Evolutionary conservation across 2,113 vertebrate genomes (phyloP), one percentile per base, ranked within the genome.

Genomic region (Orycteropus afer): DNA sequence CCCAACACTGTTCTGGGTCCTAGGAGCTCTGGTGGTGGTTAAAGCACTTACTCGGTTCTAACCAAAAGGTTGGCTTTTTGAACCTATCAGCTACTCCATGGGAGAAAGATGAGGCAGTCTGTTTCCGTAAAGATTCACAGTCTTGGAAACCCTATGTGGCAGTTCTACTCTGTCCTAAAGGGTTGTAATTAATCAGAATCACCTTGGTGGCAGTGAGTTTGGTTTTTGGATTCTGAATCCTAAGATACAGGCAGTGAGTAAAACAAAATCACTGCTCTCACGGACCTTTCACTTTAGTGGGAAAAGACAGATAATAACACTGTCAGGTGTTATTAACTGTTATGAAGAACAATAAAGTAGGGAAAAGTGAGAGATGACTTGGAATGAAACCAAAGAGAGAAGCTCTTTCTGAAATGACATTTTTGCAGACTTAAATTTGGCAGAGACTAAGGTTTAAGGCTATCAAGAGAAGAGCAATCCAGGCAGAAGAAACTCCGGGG

Each of bases 271-370:
- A 78, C 67, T 83, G 37, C 49, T 76, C 45, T 86, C 65, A 81
- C 32, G 27, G 91, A 86, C 25, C 13, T 65, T 94, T 78, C 76
- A 80, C 74, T 78, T 88, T 55, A 87, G 42, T 53, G 37, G 47
- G 42, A 53, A 96, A 53, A 90, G 49, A 71, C 45, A 32, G 20
- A 45, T 59, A 45, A 92, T 78, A 80, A 89, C n/a, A n/a, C n/a
- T n/a, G n/a, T n/a, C n/a, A 65, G 22, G 29, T 32, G 4, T n/a
- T 57, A 87, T 29, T 85, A 53, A 86, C 15, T 77, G 25, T 49
- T 34, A 65, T 2, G 6, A 69, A 92, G 49, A 73, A 83, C 91
- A 89, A 74, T 47, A 40, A 92, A 93, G 20, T 22, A 76, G n/a
- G 42, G 23, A 27, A 78, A 25, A 73, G 34, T 34, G 15, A 34